Base-by-base conservation (phyloP, 2,113 vertebrate genomes). In the Zingel zingel region DNA sequence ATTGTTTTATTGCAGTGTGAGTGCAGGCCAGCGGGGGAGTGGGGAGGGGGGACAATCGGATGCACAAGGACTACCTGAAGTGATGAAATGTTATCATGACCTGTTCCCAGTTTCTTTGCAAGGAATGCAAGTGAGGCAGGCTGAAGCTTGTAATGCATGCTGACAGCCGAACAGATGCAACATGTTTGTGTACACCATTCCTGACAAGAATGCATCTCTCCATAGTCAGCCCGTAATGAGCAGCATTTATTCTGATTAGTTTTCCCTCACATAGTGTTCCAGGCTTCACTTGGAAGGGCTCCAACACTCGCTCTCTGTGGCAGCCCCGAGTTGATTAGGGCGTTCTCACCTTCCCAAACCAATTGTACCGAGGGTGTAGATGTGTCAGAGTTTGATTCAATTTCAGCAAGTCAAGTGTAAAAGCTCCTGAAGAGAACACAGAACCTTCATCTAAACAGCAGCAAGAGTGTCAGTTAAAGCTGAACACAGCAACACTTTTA, bases 321-420 rank as follows among this genome's bases (percentile, higher is more conserved):
- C 21, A 45, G 36, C 21, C 19, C 21, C 2, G 25, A 74, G 53
- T 77, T 82, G 72, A 84, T 81, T 19, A 61, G 61, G 21, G 23
- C 3, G 2, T 78, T 84, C 45, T 82, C 64, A 65, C 80, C 78
- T 78, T 78, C 23, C 50, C 51, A 64, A 23, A 62, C 47, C 1
- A 69, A 56, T 27, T 59, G 59, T 19, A 50, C 27, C 2, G 1
- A 68, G 25, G 72, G 1, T 69, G 74, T 69, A 39, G 71, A 77
- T 75, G 74, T 83, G 79, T 45, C 30, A 33, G 67, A 36, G 68
- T 79, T 79, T 72, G 61, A 65, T 72, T 84, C 15, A 39, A 21
- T 71, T 74, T 56, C 39, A 30, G 51, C 47, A 3, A 8, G 47
- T 14, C 71, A 85, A 71, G 27, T 6, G 69, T 43, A 11, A 43